Evolutionary conservation across 2,888 invertebrate genomes (phyloP).

Genomic region (Troides helena): DNA sequence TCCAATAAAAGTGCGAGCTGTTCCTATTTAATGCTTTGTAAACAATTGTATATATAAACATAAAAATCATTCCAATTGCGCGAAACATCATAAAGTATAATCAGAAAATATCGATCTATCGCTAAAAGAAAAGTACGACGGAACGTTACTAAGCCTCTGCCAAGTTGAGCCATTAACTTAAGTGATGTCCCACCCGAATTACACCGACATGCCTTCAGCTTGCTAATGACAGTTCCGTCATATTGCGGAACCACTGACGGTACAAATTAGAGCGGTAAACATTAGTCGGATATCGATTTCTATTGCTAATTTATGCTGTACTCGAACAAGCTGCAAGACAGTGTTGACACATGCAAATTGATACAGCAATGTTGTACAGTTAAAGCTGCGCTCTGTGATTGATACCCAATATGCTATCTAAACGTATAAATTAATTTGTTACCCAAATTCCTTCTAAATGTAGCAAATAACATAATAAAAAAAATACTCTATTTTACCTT

Average conservation of each 20-base stretch:
- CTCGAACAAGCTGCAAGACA: constrained; percentile 37
- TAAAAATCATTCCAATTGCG: no score
- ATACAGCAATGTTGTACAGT: constrained; percentile 40
- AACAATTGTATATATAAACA: no score
- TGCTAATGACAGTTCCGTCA: constrained; percentile 47
- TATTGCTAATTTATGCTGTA: constrained; percentile 40
- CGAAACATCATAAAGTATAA: neutral
- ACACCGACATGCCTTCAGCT: constrained; percentile 41
- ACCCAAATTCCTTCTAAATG: neutral
- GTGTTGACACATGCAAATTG: constrained; percentile 49
- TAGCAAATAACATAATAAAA: neutral
- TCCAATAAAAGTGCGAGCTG: no score
- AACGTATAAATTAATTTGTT: constrained; percentile 6
- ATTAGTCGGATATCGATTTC: constrained; percentile 30
- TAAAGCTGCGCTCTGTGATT: constrained; percentile 36
- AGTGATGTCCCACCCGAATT: constrained; percentile 51
- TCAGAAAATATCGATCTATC: constrained; percentile 11
- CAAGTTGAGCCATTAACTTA: constrained; percentile 41
- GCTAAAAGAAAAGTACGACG: constrained; percentile 2
- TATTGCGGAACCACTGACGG: constrained; percentile 26
- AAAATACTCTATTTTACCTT: no score
- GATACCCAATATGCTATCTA: constrained; percentile 28
- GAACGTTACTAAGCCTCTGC: constrained; percentile 16
- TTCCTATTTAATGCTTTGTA: no score
- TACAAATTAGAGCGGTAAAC: constrained; percentile 30